phyloP scores from a whole-genome alignment of 2,797 vertebrate species.

The Periophthalmus magnuspinnatus region DNA sequence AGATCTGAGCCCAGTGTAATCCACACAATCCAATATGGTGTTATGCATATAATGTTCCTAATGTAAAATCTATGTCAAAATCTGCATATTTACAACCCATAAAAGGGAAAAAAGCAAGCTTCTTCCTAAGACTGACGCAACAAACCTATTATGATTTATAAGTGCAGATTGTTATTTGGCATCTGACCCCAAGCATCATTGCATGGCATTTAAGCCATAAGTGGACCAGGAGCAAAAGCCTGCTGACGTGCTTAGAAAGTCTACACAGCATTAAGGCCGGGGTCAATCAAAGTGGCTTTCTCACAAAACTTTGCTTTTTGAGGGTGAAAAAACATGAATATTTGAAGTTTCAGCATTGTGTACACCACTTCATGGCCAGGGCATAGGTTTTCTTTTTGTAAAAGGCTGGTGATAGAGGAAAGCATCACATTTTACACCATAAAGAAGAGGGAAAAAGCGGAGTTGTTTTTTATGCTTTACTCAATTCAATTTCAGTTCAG shows the following conservation, averaged over 20 bases:
- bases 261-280: slow-evolving; percentile 1
- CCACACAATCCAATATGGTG: neutral
- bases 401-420: neutral
- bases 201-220: slow-evolving; percentile 5
- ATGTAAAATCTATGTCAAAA: neutral
- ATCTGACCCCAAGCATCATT: neutral
- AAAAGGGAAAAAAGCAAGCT: neutral
- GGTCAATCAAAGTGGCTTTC: slow-evolving; percentile 10
- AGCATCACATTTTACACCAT: neutral
- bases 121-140: neutral
- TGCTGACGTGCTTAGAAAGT: neutral
- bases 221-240: slow-evolving; percentile 7
- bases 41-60: slow-evolving; percentile 1
- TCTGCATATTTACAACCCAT: neutral
- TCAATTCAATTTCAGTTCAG: too few relatives aligned
- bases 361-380: neutral
- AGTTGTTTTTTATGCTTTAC: too few relatives aligned
- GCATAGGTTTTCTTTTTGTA: neutral
- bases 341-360: neutral
- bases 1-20: neutral
- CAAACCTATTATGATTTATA: slow-evolving; percentile 1
- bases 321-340: neutral
- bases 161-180: slow-evolving; percentile 6
- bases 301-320: too few relatives aligned
- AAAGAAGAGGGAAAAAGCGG: neutral